phyloP scores from a whole-genome alignment of 1,140 invertebrate genomes.

The Danaus plexippus region DNA sequence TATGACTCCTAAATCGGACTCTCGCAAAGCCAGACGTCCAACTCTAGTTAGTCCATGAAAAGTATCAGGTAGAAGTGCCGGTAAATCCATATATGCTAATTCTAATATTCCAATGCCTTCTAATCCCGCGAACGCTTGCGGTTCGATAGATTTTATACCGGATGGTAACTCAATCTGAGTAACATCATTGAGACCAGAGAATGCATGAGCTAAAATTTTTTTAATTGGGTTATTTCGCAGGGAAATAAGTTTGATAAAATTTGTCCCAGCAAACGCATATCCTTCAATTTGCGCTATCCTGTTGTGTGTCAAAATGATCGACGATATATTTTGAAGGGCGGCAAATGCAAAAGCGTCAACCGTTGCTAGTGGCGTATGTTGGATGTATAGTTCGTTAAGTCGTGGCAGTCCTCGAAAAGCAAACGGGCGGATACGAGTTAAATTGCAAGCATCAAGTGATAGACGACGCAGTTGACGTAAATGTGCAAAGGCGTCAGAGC shows the following conservation, averaged over 20 bases:
- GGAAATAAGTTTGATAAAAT: constrained; percentile 82
- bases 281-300: constrained; percentile 83
- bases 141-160: constrained; percentile 81
- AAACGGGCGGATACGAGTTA: constrained; percentile 83
- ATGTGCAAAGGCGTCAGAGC: constrained; percentile 83
- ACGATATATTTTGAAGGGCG: constrained; percentile 83
- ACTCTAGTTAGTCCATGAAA: constrained; percentile 84
- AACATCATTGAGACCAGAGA: constrained; percentile 85
- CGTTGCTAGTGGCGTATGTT: constrained; percentile 82
- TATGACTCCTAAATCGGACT: constrained; percentile 84
- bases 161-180: constrained; percentile 82
- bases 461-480: constrained; percentile 80
- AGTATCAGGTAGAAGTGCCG: constrained; percentile 77
- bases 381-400: constrained; percentile 83
- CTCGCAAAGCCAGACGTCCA: constrained; percentile 80
- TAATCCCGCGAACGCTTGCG: constrained; percentile 84
- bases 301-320: constrained; percentile 83
- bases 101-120: constrained; percentile 84
- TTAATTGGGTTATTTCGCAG: constrained; percentile 84
- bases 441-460: constrained; percentile 85
- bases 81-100: constrained; percentile 85
- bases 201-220: constrained; percentile 81
- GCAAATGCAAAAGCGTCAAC: constrained; percentile 86
- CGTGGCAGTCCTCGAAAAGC: constrained; percentile 85
- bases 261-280: constrained; percentile 86